phyloP scores from a whole-genome alignment of 1,140 invertebrate species.

The Papilio dardanus region DNA sequence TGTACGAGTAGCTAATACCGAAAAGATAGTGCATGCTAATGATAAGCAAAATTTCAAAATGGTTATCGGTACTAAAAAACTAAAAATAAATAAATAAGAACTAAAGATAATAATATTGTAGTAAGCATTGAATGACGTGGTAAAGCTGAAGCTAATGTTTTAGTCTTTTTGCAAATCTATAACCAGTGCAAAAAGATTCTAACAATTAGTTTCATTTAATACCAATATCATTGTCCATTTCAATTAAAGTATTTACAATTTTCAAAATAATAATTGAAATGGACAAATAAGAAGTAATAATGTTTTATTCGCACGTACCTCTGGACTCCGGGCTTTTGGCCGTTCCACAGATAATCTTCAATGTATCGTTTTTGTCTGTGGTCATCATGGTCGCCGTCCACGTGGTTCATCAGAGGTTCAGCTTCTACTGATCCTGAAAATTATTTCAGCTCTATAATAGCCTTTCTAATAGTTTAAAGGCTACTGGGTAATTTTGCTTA shows the following conservation, averaged over 20 bases:
- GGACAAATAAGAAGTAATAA: neutral
- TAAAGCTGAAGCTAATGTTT: slow-evolving; percentile 62
- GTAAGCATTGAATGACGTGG: slow-evolving; percentile 62
- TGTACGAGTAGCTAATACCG: slow-evolving; percentile 27
- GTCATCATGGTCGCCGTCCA: slow-evolving; percentile 83
- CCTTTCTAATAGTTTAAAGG: neutral
- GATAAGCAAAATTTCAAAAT: slow-evolving; percentile 43
- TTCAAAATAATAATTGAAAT: slow-evolving; percentile 21
- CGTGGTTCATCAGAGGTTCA: slow-evolving; percentile 90
- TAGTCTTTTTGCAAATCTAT: slow-evolving; percentile 51
- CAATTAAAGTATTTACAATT: slow-evolving; percentile 16
- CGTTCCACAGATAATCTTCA: slow-evolving; percentile 79
- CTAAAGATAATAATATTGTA: slow-evolving; percentile 49
- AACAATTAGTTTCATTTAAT: slow-evolving; percentile 25
- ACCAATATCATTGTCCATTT: slow-evolving; percentile 25
- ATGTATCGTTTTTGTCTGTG: slow-evolving; percentile 83
- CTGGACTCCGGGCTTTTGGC: slow-evolving; percentile 75
- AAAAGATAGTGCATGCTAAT: slow-evolving; percentile 54
- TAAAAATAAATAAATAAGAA: slow-evolving; percentile 54
- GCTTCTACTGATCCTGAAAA: slow-evolving; percentile 84
- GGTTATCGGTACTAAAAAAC: slow-evolving; percentile 59
- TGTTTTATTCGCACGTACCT: slow-evolving; percentile 52
- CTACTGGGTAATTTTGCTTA: neutral
- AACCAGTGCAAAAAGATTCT: slow-evolving; percentile 45
- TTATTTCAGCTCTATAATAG: neutral